phyloP scores from a whole-genome alignment of 2,113 vertebrate genomes.

The Daphoenositta chrysoptera region DNA sequence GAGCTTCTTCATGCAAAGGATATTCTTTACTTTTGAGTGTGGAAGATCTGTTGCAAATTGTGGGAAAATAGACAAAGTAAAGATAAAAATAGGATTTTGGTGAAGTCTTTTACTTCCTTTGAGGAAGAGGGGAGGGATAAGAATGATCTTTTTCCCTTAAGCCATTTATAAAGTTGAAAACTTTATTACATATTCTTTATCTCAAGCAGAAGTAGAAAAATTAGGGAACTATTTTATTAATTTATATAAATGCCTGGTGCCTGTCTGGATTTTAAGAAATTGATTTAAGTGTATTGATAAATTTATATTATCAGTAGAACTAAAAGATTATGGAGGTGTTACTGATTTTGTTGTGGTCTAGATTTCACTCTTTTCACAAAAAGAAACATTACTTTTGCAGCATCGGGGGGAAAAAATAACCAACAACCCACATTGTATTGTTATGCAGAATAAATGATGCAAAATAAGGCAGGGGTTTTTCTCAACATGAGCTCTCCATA shows the following conservation, averaged over 20 bases:
- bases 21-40: not conserved
- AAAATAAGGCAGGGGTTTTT: not conserved
- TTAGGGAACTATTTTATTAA: not conserved
- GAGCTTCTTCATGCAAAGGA: not conserved
- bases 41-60: not conserved
- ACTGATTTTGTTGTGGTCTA: not conserved
- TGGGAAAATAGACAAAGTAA: not conserved
- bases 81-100: not conserved
- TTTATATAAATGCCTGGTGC: not conserved
- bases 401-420: fast-evolving
- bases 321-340: not conserved
- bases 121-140: not conserved
- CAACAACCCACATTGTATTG: not conserved
- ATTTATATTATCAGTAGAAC: not conserved
- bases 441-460: not conserved
- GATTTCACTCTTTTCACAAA: not conserved
- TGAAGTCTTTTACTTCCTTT: not conserved
- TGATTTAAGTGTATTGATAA: not conserved
- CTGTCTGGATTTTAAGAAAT: not conserved
- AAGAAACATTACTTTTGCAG: not conserved
- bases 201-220: not conserved
- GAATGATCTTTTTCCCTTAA: not conserved
- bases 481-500: not conserved
- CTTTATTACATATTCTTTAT: not conserved
- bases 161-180: not conserved